Conservation (phyloP, 2,113 vertebrate species). For the Gallinago paraguaiae region DNA sequence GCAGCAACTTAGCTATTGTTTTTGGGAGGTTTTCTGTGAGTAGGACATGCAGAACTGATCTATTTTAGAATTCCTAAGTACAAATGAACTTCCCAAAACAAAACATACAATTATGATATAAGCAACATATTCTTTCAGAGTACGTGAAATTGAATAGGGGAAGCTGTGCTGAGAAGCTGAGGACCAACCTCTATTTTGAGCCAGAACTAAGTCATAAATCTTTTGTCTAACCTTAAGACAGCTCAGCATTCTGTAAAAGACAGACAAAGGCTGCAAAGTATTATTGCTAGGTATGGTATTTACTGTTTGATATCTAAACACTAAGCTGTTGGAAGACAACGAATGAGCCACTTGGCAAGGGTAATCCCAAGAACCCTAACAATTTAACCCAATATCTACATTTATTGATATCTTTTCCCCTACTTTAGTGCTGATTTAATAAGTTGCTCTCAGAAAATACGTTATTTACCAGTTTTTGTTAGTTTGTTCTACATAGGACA, state of each 20-base stretch:
- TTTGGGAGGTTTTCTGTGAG: background rate
- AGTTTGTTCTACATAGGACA: background rate
- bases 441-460: background rate
- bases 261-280: background rate
- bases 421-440: background rate
- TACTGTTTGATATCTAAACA: background rate
- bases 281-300: background rate
- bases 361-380: background rate
- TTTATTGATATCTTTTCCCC: background rate
- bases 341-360: background rate
- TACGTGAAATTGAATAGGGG: background rate
- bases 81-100: background rate
- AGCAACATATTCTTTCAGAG: background rate
- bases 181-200: background rate
- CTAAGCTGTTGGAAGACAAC: background rate
- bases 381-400: background rate
- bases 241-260: background rate
- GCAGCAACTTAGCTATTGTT: background rate
- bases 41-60: background rate
- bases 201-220: background rate
- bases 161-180: background rate
- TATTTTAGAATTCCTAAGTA: background rate
- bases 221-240: background rate
- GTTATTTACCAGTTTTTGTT: background rate
- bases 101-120: background rate